Evolutionary conservation across 2,888 invertebrate species (phyloP).

Genomic region (Galerucella calmariensis): DNA sequence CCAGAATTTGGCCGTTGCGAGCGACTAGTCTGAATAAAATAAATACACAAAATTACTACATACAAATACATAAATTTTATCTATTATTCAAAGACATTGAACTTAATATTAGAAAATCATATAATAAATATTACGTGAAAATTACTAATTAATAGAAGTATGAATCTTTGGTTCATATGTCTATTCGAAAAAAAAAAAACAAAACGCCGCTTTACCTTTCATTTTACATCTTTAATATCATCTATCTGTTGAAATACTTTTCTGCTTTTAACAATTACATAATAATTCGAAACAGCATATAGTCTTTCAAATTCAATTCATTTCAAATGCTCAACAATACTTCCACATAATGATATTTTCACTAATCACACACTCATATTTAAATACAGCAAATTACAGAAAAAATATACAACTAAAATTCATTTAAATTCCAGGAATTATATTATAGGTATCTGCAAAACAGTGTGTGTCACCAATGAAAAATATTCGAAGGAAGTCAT

Average conservation of each 20-base stretch:
- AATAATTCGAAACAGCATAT: slow-evolving; percentile 20
- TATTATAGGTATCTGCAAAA: background rate
- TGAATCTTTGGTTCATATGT: slow-evolving; percentile 57
- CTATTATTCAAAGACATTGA: slow-evolving; percentile 51
- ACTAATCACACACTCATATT: slow-evolving; percentile 1
- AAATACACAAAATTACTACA: slow-evolving; percentile 64
- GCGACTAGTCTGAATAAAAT: slow-evolving; percentile 61
- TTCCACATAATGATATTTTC: slow-evolving; percentile 3
- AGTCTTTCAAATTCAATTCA: slow-evolving; percentile 25
- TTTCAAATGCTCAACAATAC: slow-evolving; percentile 23
- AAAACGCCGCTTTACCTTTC: slow-evolving; percentile 34
- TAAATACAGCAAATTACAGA: background rate
- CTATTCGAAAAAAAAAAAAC: slow-evolving; percentile 41
- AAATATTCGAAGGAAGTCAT: slow-evolving; percentile 11
- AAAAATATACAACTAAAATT: slow-evolving; percentile 5
- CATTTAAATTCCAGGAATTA: background rate
- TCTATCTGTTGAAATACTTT: slow-evolving; percentile 24
- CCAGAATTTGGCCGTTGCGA: slow-evolving; percentile 52
- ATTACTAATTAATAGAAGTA: slow-evolving; percentile 49
- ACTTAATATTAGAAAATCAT: slow-evolving; percentile 43
- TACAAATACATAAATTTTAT: slow-evolving; percentile 60
- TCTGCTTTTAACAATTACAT: slow-evolving; percentile 27
- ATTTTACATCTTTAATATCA: slow-evolving; percentile 27
- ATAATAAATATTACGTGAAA: slow-evolving; percentile 52
- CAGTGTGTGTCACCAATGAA: slow-evolving; percentile 1